Base-by-base conservation (phyloP, 2,797 vertebrate species). In the Aplochiton taeniatus region DNA sequence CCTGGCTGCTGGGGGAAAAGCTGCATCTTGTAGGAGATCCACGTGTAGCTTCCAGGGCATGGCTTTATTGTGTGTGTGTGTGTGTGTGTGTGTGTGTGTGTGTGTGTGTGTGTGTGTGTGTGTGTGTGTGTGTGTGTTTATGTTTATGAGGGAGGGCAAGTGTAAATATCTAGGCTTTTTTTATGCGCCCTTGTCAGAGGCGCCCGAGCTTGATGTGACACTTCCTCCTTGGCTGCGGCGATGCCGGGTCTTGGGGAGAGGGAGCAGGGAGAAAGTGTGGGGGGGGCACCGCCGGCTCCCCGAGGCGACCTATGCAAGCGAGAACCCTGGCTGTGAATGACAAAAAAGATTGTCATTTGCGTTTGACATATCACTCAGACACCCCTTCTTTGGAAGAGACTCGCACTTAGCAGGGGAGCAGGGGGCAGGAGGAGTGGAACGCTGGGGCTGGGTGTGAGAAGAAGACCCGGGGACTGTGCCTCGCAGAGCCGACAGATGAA, bases 261-360 rank as follows among this genome's bases (percentile, higher is more conserved):
- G 44, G 55, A 78, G 6, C 41, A 5, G 4, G 58, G 11, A 51
- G 44, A 19, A 45, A 16, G 44, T 13, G 72, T 49, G 57, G 13
- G 18, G 9, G 49, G 18, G 20, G 41, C 41, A 56, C 52, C 52
- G 58, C 44, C 52, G 47, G 65, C 65, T 87, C 74, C 86, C 86
- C 85, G 81, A 70, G 4, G 84, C 86, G 68, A 81, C 64, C 69
- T 79, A 83, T 80, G 85, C 76, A 79, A 79, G 84, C 62, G 46
- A 55, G 81, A 90, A 83, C 82, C 72, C 83, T 80, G 61, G 71
- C 79, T 78, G 72, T 70, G 83, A 84, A 73, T 89, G 83, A 83
- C 83, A 87, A 89, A 85, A 85, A 83, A 91, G 90, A 89, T 89
- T 88, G 84, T 85, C 72, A 59, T 90, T 89, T 83, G 81, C 85